Percentiles rank a stretch among this genome's conserved stretches.
Evolutionary conservation across 2,113 vertebrate genomes (phyloP).

Genomic region (Bubo bubo): DNA sequence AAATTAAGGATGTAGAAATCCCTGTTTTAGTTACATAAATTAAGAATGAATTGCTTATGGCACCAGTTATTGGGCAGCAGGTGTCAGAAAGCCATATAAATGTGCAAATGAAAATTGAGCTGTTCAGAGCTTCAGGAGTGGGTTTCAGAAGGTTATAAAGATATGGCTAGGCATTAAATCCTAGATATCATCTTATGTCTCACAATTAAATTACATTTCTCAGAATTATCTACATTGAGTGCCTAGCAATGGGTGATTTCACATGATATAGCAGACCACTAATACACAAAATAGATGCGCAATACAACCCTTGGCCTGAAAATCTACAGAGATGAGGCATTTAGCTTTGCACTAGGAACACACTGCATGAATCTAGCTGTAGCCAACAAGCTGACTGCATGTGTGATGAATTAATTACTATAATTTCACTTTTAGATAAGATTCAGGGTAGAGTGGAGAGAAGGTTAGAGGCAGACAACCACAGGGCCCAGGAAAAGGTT

Average conservation of each 20-base stretch:
- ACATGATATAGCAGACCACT: background rate
- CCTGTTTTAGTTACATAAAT: background rate
- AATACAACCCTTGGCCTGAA: slow-evolving; percentile 43
- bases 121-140: background rate
- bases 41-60: background rate
- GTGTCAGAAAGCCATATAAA: slow-evolving; percentile 23
- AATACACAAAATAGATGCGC: slow-evolving; percentile 40
- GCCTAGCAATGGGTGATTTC: slow-evolving; percentile 23
- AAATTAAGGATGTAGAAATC: background rate
- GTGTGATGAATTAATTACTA: slow-evolving; percentile 38
- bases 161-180: slow-evolving; percentile 29
- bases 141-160: slow-evolving; percentile 36
- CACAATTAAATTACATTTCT: slow-evolving; percentile 61
- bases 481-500: background rate
- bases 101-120: slow-evolving; percentile 37
- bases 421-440: slow-evolving; percentile 29
- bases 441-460: background rate
- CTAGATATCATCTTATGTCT: slow-evolving; percentile 34
- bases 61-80: background rate
- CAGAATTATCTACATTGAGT: slow-evolving; percentile 20
- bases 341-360: slow-evolving; percentile 27
- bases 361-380: background rate
- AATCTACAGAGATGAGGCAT: background rate
- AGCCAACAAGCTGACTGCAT: background rate
- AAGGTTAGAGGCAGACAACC: background rate